phyloP scores from a whole-genome alignment of 2,113 vertebrate species.

The Pithys albifrons region DNA sequence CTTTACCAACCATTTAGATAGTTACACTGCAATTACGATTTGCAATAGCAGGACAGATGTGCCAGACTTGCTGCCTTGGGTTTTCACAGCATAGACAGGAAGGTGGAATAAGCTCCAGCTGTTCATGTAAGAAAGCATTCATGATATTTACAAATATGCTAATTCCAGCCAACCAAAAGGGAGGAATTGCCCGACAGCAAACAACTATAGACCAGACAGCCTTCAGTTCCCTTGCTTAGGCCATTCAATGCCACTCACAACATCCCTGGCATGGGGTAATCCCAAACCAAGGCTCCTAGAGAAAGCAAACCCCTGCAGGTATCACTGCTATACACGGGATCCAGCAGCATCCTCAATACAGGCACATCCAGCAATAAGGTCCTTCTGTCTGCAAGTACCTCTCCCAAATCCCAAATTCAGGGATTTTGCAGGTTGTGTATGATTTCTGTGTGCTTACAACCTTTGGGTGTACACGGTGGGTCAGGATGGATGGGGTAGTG shows the following conservation, averaged over 20 bases:
- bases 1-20: background rate
- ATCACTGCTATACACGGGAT: rapidly evolving
- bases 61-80: background rate
- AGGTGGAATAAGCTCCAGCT: background rate
- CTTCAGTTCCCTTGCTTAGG: background rate
- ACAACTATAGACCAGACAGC: background rate
- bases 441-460: background rate
- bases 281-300: background rate
- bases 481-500: background rate
- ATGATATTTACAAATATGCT: background rate
- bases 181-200: background rate
- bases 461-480: background rate
- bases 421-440: background rate
- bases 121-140: background rate
- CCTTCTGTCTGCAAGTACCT: background rate
- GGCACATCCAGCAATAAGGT: background rate
- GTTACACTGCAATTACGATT: background rate
- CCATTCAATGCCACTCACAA: background rate
- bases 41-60: background rate
- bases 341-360: background rate
- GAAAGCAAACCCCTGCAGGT: background rate
- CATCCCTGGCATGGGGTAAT: background rate
- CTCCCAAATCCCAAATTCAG: background rate
- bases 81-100: background rate
- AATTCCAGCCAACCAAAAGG: background rate